These are phyloP conservation scores for Ammodytes dubius DNA, from an alignment of 2,113 vertebrate species.

Conservation along the genomic window DNA sequence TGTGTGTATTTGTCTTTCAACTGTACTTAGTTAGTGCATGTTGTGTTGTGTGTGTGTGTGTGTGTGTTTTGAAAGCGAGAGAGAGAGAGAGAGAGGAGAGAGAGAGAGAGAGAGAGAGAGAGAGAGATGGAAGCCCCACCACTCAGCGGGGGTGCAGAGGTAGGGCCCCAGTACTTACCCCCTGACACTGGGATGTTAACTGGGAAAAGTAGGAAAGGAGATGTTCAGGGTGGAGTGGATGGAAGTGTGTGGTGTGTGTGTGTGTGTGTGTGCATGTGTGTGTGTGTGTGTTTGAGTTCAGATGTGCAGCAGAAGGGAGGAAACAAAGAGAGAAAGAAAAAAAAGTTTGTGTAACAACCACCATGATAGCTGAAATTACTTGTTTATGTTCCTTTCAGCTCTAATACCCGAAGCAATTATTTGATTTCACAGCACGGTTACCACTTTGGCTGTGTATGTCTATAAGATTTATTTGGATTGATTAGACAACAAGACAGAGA, in stretches of 20 bases:
- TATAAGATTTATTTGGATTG: slow-evolving; percentile 67
- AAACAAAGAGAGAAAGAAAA: slow-evolving; percentile 55
- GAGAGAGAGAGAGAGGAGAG: slow-evolving; percentile 37
- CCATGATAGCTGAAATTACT: slow-evolving; percentile 52
- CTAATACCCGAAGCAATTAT: slow-evolving; percentile 72
- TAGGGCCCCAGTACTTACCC: slow-evolving; percentile 89
- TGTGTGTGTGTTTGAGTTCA: slow-evolving; percentile 6
- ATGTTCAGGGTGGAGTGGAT: slow-evolving; percentile 57
- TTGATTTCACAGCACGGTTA: slow-evolving; percentile 73
- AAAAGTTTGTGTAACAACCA: slow-evolving; percentile 60
- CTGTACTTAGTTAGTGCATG: not conserved
- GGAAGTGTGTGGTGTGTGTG: slow-evolving; percentile 10
- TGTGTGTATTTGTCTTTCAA: slow-evolving; percentile 2
- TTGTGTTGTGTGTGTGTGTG: not conserved
- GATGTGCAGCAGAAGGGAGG: not conserved
- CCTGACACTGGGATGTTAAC: slow-evolving; percentile 91
- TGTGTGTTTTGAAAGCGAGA: slow-evolving; percentile 1
- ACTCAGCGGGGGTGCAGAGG: slow-evolving; percentile 70
- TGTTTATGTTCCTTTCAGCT: slow-evolving; percentile 77
- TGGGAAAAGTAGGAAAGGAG: slow-evolving; percentile 59
- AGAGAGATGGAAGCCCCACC: slow-evolving; percentile 40
- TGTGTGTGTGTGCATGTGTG: slow-evolving; percentile 24
- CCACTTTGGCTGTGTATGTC: slow-evolving; percentile 53
- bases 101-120: slow-evolving; percentile 34
- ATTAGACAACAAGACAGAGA: slow-evolving; percentile 63